Evolutionary conservation across 2,113 vertebrate genomes (phyloP).

Genomic region (Peromyscus leucopus): DNA sequence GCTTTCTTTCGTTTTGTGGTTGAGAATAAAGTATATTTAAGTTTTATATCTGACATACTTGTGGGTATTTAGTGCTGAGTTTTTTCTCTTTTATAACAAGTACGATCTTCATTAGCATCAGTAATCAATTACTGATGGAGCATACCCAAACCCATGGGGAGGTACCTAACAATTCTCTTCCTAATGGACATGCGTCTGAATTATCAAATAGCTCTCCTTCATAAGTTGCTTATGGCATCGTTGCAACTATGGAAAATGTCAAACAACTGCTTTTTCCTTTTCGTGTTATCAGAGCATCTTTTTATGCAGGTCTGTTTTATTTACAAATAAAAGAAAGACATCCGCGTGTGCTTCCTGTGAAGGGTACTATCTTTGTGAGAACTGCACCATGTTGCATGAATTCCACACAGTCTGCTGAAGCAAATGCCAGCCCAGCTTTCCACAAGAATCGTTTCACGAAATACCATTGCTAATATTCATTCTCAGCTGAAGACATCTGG

Average conservation of each 20-base stretch:
- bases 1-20: background rate
- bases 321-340: constrained; percentile 16
- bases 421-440: background rate
- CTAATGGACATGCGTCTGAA: background rate
- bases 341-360: background rate
- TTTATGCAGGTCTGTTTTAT: background rate
- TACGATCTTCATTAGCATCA: background rate
- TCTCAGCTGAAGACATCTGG: background rate
- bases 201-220: background rate
- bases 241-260: background rate
- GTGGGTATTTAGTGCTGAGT: background rate
- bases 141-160: background rate
- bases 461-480: background rate
- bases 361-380: background rate
- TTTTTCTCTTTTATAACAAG: background rate
- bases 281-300: background rate
- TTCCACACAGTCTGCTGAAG: background rate
- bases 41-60: background rate
- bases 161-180: background rate
- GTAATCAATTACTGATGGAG: background rate
- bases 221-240: background rate
- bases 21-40: background rate
- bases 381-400: background rate
- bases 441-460: background rate
- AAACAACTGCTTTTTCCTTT: background rate